Evolutionary conservation across 1,140 invertebrate genomes (phyloP).

Genomic region (Drosophila azteca): DNA sequence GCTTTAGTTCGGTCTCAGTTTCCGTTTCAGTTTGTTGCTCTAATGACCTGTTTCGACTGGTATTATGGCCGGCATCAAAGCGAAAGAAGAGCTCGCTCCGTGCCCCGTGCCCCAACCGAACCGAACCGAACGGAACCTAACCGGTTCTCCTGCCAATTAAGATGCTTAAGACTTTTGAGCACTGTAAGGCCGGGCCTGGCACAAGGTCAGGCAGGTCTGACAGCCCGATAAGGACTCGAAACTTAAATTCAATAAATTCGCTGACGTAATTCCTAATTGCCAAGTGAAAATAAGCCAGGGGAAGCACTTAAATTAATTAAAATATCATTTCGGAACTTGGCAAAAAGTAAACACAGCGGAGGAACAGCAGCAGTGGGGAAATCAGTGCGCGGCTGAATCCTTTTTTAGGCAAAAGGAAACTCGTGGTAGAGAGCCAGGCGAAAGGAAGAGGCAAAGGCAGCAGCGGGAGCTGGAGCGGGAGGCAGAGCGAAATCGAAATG

Average conservation of each 20-base stretch:
- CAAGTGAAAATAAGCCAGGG: slow-evolving; percentile 65
- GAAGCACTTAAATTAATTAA: slow-evolving; percentile 80
- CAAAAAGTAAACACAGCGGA: slow-evolving; percentile 39
- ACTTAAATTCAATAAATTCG: slow-evolving; percentile 65
- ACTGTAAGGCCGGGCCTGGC: slow-evolving; percentile 48
- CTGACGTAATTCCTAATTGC: slow-evolving; percentile 70
- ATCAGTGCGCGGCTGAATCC: slow-evolving; percentile 54
- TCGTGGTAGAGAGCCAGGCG: no score
- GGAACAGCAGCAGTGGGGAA: slow-evolving; percentile 17
- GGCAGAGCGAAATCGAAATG: slow-evolving; percentile 61
- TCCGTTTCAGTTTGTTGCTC: slow-evolving; percentile 39
- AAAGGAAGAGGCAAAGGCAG: no score
- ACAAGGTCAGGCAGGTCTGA: slow-evolving; percentile 35
- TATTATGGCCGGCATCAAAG: slow-evolving; percentile 41
- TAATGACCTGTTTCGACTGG: slow-evolving; percentile 60
- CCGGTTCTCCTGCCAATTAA: neutral
- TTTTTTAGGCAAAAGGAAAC: slow-evolving; percentile 15
- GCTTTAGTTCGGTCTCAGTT: no score
- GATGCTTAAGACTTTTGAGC: slow-evolving; percentile 45
- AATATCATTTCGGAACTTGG: slow-evolving; percentile 52
- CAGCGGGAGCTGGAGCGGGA: no score
- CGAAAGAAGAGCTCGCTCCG: slow-evolving; percentile 8
- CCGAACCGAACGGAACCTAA: no score
- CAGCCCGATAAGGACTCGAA: slow-evolving; percentile 44
- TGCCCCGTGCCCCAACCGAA: neutral